Conservation (phyloP, 2,113 vertebrate genomes). For the Silurus glanis region DNA sequence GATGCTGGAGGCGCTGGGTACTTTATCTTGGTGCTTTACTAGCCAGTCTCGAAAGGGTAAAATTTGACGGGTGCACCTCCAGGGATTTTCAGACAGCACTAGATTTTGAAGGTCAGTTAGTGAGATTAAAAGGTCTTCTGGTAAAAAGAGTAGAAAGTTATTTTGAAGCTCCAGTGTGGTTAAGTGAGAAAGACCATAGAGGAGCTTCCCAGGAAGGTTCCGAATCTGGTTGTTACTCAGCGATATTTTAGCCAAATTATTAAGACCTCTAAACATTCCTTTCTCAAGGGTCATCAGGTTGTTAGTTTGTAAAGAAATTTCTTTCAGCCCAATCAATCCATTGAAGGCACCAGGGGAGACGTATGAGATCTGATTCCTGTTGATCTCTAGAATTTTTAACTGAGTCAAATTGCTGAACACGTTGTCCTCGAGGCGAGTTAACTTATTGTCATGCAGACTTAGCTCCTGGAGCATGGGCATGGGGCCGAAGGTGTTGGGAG, state of each 20-base stretch:
- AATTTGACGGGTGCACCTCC: slow-evolving; percentile 78
- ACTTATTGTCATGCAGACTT: slow-evolving; percentile 88
- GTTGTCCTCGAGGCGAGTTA: slow-evolving; percentile 70
- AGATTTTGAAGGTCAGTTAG: slow-evolving; percentile 73
- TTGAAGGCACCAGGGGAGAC: slow-evolving; percentile 76
- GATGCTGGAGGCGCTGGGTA: too few species aligned
- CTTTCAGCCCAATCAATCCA: slow-evolving; percentile 76
- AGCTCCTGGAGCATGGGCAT: slow-evolving; percentile 74
- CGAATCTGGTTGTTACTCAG: slow-evolving; percentile 83
- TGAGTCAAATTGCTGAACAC: slow-evolving; percentile 81
- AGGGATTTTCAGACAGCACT: slow-evolving; percentile 83
- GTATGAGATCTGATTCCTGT: slow-evolving; percentile 78
- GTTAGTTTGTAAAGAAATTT: slow-evolving; percentile 88
- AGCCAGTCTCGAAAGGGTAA: too few species aligned
- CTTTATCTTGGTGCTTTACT: too few species aligned
- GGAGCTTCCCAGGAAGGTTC: slow-evolving; percentile 73
- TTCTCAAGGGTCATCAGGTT: slow-evolving; percentile 69
- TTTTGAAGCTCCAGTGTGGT: slow-evolving; percentile 79
- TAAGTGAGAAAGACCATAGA: slow-evolving; percentile 68
- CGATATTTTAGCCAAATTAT: slow-evolving; percentile 82
- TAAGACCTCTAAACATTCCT: slow-evolving; percentile 8
- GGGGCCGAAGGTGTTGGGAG: slow-evolving; percentile 77
- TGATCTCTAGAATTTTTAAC: slow-evolving; percentile 81
- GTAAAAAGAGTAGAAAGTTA: slow-evolving; percentile 81
- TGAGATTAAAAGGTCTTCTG: slow-evolving; percentile 72